Evolutionary conservation across 2,113 vertebrate genomes (phyloP).

Genomic region (Danionella cerebrum): DNA sequence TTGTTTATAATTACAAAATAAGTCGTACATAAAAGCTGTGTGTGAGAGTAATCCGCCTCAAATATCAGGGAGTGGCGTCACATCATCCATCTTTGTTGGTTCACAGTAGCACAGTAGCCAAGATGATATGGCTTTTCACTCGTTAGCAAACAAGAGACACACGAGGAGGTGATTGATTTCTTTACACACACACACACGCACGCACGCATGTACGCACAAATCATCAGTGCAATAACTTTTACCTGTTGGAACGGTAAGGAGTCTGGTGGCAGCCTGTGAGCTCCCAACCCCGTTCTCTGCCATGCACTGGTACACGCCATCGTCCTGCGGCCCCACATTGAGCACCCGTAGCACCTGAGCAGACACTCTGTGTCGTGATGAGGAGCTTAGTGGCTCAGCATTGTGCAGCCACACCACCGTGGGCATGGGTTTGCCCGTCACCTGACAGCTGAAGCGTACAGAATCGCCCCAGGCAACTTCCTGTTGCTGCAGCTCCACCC

Average conservation of each 20-base stretch:
- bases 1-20: no score
- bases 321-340: slow-evolving; percentile 80
- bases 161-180: no score
- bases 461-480: slow-evolving; percentile 78
- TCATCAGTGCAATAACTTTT: slow-evolving; percentile 24
- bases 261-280: slow-evolving; percentile 79
- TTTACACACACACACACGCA: no score
- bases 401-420: slow-evolving; percentile 87
- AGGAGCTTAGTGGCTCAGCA: slow-evolving; percentile 67
- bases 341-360: slow-evolving; percentile 63
- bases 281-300: slow-evolving; percentile 91
- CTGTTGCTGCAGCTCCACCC: slow-evolving; percentile 81
- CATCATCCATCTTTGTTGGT: no score
- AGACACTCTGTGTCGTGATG: slow-evolving; percentile 71
- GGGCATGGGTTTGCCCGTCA: slow-evolving; percentile 81
- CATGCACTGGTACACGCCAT: slow-evolving; percentile 95
- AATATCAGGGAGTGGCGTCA: no score
- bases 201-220: no score
- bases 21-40: no score
- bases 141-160: no score
- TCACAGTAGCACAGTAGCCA: no score
- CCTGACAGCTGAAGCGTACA: slow-evolving; percentile 82
- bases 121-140: no score
- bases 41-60: no score
- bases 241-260: slow-evolving; percentile 75